A percentile compares a stretch with the other conserved stretches of the same genome.
These are phyloP conservation scores for Scrobipalpa atriplicella DNA, from an alignment of 2,888 invertebrate genomes.

Conservation along the genomic window DNA sequence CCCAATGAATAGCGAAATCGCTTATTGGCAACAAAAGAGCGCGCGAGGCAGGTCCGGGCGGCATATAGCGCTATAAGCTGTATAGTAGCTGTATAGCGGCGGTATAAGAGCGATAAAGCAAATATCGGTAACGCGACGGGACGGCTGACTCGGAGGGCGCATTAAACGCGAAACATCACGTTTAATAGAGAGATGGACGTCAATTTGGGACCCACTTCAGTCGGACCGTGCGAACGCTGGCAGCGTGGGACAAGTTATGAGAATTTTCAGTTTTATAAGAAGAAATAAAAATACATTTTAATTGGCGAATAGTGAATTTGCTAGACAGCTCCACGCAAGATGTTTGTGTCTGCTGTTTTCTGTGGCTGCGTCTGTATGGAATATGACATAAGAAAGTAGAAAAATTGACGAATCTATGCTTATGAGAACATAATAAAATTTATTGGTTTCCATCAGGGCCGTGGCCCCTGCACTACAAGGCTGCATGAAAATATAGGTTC, in stretches of 20 bases:
- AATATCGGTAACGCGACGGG: slow-evolving; percentile 4
- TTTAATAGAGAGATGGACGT: slow-evolving; percentile 61
- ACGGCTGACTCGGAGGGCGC: slow-evolving; percentile 29
- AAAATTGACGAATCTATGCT: too few species aligned
- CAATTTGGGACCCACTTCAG: slow-evolving; percentile 63
- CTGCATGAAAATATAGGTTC: too few species aligned
- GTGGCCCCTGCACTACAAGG: too few species aligned
- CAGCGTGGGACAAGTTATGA: not conserved
- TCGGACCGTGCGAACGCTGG: slow-evolving; percentile 24
- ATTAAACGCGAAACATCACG: slow-evolving; percentile 58
- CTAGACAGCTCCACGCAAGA: too few species aligned
- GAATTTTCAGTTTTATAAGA: not conserved
- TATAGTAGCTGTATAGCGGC: not conserved
- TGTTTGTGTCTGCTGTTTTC: too few species aligned
- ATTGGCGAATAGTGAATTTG: too few species aligned
- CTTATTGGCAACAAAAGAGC: slow-evolving; percentile 15
- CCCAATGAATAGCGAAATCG: slow-evolving; percentile 18
- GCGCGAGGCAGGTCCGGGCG: slow-evolving; percentile 16
- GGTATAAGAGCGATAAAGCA: slow-evolving; percentile 7
- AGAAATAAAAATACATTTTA: too few species aligned
- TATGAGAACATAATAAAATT: too few species aligned
- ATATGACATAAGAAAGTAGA: too few species aligned
- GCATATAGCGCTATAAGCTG: not conserved
- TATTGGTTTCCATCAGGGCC: too few species aligned
- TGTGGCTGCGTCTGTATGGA: too few species aligned